Evolutionary conservation across 2,888 invertebrate species (phyloP), one percentile per base, ranked within the genome.

Genomic region (Drosophila tanythrix): DNA sequence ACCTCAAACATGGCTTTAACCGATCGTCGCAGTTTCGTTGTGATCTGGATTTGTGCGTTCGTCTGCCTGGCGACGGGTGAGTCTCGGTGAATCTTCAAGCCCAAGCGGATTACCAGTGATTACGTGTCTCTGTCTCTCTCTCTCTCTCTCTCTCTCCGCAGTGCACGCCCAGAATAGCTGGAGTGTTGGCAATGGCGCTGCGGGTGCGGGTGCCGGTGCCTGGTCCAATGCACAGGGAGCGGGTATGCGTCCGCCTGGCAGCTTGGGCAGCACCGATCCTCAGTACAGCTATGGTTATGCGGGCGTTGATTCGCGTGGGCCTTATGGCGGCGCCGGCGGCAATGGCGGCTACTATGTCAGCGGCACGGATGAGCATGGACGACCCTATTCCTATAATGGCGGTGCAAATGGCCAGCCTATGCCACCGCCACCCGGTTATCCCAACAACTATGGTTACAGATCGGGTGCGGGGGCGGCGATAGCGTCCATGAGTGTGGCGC

Each of bases 291-390:
- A 89, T n/a, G 86, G 86, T 0, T 87, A 89, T 51, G 86, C 83
- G 7, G 86, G 86, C 53, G 48, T 89, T 27, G 86, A 87, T 38
- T 71, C 81, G 0, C 88, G 86, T 0, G 86, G 86, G 0, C 60
- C 72, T n/a, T 89, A 89, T 7, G 86, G 86, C 11, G 86, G 90
- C 1, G 81, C 90, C 7, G 86, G 77, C 1, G 86, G 86, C 64
- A 87, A 87, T 35, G 86, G 86, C 0, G 86, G 79, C 40, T 87
- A 88, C 72, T 89, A 89, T 18, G 76, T 90, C 3, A 70, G 81
- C 38, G 88, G 86, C 50, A 88, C 76, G 25, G 90, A 87, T n/a
- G 87, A 90, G 71, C 90, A 89, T n/a, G 87, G 87, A 1, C 72
- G 90, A 0, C 90, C 90, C 40, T 87, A 64, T 43, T 74, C 87